These are phyloP conservation scores for Misgurnus anguillicaudatus DNA, from an alignment of 2,113 vertebrate species.

Conservation along the genomic window DNA sequence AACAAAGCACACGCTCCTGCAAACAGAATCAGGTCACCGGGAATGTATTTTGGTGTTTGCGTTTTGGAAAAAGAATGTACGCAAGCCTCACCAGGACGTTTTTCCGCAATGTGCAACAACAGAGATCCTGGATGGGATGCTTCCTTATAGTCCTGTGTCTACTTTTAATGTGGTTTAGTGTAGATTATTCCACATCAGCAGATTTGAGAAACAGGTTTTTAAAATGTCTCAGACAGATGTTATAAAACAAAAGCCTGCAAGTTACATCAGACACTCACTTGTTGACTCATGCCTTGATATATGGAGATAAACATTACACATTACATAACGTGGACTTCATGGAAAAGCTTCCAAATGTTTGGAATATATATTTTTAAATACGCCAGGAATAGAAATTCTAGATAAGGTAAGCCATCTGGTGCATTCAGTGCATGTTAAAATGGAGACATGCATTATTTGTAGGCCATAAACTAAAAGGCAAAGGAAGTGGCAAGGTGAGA, in stretches of 20 bases:
- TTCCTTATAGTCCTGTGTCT: background rate
- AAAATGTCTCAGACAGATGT: background rate
- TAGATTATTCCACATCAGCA: background rate
- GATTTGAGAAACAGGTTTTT: background rate
- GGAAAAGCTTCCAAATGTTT: background rate
- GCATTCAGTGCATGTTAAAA: too few species aligned
- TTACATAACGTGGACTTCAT: background rate
- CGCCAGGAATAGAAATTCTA: too few species aligned
- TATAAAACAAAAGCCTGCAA: slow-evolving; percentile 16
- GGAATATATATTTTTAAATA: background rate
- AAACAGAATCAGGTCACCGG: slow-evolving; percentile 8
- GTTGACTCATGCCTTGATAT: slow-evolving; percentile 9
- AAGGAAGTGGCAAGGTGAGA: background rate
- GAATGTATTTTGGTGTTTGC: slow-evolving; percentile 20
- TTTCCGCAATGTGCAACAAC: background rate
- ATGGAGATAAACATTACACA: background rate
- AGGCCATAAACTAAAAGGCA: background rate
- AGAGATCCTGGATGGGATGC: background rate
- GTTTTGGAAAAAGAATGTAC: slow-evolving; percentile 15
- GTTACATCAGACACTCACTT: background rate
- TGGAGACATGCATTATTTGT: too few species aligned
- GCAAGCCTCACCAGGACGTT: background rate
- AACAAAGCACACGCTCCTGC: slow-evolving; percentile 17
- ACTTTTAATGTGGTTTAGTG: background rate
- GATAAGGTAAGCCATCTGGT: too few species aligned